phyloP scores from a whole-genome alignment of 2,113 vertebrate genomes.

The Candoia aspera region DNA sequence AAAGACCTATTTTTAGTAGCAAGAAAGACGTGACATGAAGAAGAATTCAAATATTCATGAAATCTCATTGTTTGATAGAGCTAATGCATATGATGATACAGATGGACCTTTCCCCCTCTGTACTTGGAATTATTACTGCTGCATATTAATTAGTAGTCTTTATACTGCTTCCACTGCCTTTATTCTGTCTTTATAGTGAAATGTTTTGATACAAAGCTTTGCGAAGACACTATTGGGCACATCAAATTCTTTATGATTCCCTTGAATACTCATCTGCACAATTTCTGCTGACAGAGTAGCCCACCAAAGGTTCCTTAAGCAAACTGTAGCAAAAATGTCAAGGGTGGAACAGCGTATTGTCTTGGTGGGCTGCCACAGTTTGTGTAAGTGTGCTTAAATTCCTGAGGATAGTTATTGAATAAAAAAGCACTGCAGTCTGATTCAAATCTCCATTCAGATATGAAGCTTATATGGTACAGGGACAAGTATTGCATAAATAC shows the following conservation, averaged over 20 bases:
- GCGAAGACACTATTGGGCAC: not conserved
- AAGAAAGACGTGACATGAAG: not conserved
- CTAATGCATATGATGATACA: not conserved
- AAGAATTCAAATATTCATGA: conserved; percentile 2
- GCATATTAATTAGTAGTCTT: conserved; percentile 1
- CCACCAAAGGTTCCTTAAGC: not conserved
- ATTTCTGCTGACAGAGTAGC: not conserved
- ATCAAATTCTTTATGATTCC: not conserved
- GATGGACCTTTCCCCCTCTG: not conserved
- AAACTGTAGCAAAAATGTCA: not conserved
- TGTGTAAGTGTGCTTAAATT: too few species aligned
- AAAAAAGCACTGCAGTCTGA: not conserved
- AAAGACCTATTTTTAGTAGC: not conserved
- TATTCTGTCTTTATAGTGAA: not conserved
- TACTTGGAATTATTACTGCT: not conserved
- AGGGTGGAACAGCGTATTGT: too few species aligned
- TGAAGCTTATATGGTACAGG: not conserved
- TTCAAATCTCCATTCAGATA: not conserved
- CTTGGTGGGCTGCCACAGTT: not conserved
- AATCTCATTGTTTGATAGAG: conserved; percentile 2
- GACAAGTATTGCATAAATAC: not conserved
- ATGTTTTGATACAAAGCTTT: not conserved
- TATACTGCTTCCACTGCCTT: not conserved
- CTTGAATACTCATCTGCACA: not conserved
- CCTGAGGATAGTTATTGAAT: not conserved